Percentiles rank a stretch among this genome's conserved stretches.
Evolutionary conservation across 2,113 vertebrate species (phyloP).

Genomic region (Pampusana beccarii): DNA sequence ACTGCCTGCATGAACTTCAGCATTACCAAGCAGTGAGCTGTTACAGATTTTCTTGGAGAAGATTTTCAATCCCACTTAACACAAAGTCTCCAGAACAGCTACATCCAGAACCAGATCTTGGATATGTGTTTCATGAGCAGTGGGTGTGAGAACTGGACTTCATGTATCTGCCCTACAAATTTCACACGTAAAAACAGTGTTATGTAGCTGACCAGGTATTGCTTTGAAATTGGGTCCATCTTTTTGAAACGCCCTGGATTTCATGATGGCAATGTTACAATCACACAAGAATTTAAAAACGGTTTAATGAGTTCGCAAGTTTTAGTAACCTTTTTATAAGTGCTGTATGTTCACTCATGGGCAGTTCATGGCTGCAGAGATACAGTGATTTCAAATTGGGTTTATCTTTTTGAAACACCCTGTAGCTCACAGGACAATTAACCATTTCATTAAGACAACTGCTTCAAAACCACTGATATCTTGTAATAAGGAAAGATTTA

Average conservation of each 20-base stretch:
- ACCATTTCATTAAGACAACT: not conserved
- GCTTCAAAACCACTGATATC: not conserved
- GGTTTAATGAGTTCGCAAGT: too few species aligned
- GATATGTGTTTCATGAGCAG: not conserved
- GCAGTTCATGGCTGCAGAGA: too few species aligned
- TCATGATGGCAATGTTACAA: too few species aligned
- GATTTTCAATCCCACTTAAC: not conserved
- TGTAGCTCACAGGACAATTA: too few species aligned
- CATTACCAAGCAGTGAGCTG: constrained; percentile 12
- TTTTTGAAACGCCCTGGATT: too few species aligned
- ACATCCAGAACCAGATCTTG: not conserved
- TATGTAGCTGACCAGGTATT: not conserved
- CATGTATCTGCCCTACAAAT: not conserved
- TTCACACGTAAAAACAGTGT: not conserved
- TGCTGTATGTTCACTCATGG: too few species aligned
- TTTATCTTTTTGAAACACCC: too few species aligned
- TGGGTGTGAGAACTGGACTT: not conserved
- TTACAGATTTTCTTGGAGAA: not conserved
- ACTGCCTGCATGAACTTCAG: constrained; percentile 19
- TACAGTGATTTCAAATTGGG: too few species aligned
- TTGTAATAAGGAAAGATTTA: not conserved
- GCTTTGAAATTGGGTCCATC: too few species aligned
- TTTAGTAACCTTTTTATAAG: too few species aligned
- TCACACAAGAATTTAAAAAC: too few species aligned
- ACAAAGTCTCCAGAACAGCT: not conserved